phyloP scores from a whole-genome alignment of 2,113 vertebrate species.

The Arothron firmamentum region DNA sequence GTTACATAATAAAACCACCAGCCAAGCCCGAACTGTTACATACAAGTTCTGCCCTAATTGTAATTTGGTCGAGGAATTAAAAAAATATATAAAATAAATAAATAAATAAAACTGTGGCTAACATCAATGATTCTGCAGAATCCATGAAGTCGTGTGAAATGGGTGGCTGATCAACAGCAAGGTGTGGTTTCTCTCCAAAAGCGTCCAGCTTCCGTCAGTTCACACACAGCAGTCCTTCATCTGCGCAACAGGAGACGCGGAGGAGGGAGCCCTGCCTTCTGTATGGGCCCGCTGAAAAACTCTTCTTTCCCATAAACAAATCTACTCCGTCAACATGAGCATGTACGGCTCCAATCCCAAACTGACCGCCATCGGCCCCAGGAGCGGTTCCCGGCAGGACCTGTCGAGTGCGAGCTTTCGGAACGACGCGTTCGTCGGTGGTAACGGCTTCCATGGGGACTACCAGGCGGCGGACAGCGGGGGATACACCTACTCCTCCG shows the following conservation, averaged over 20 bases:
- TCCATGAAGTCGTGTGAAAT: background rate
- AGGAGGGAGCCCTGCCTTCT: conserved; percentile 21
- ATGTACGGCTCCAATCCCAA: conserved; percentile 43
- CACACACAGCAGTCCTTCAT: conserved; percentile 40
- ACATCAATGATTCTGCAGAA: background rate
- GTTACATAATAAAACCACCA: too few species aligned
- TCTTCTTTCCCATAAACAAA: background rate
- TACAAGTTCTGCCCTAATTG: background rate
- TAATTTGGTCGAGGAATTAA: background rate
- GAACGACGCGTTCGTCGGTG: conserved; percentile 40
- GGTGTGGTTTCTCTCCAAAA: conserved; percentile 69
- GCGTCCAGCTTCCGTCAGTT: conserved; percentile 63
- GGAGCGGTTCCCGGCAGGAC: conserved; percentile 63
- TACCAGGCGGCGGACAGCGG: conserved; percentile 21
- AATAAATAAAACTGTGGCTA: background rate
- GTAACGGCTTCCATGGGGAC: conserved; percentile 52
- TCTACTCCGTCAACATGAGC: conserved; percentile 55
- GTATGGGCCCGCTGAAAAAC: background rate
- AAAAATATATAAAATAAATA: background rate
- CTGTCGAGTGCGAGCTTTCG: conserved; percentile 31
- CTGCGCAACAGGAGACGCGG: conserved; percentile 61
- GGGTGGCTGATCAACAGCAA: conserved; percentile 20
- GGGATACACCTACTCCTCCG: conserved; percentile 19
- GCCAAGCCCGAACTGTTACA: too few species aligned
- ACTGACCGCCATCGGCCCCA: conserved; percentile 33